Conservation (phyloP, 2,113 vertebrate genomes). For the Willisornis vidua region DNA sequence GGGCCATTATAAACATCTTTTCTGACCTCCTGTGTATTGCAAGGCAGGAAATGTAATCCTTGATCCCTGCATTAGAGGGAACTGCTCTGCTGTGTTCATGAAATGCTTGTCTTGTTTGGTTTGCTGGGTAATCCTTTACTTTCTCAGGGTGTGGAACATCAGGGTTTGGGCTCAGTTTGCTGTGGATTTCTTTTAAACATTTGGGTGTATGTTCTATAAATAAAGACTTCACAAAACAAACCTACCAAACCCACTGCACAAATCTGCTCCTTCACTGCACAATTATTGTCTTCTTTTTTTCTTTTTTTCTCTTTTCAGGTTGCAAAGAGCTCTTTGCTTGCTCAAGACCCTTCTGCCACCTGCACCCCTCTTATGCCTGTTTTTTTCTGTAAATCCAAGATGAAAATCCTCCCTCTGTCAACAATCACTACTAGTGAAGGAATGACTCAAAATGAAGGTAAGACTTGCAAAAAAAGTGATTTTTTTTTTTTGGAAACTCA, state of each 20-base stretch:
- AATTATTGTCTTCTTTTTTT: neutral
- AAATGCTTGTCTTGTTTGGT: conserved; percentile 31
- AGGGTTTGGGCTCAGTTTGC: neutral
- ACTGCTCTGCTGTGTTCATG: neutral
- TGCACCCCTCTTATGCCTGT: neutral
- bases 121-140: conserved; percentile 1
- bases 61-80: conserved; percentile 5
- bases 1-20: conserved; percentile 34
- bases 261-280: neutral
- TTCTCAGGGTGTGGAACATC: neutral
- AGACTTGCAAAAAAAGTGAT: neutral
- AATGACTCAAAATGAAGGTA: neutral
- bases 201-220: neutral
- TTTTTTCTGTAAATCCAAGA: neutral
- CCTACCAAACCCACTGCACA: neutral
- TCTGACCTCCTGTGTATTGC: conserved; percentile 12
- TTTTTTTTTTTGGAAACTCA: neutral
- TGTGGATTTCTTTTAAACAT: neutral
- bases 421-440: neutral
- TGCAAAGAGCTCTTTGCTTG: neutral
- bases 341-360: neutral
- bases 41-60: conserved; percentile 10
- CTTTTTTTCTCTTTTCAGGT: neutral
- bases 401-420: neutral
- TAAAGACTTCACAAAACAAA: neutral